Evolutionary conservation across 2,888 invertebrate species (phyloP).

Genomic region (Yponomeuta evonymella): DNA sequence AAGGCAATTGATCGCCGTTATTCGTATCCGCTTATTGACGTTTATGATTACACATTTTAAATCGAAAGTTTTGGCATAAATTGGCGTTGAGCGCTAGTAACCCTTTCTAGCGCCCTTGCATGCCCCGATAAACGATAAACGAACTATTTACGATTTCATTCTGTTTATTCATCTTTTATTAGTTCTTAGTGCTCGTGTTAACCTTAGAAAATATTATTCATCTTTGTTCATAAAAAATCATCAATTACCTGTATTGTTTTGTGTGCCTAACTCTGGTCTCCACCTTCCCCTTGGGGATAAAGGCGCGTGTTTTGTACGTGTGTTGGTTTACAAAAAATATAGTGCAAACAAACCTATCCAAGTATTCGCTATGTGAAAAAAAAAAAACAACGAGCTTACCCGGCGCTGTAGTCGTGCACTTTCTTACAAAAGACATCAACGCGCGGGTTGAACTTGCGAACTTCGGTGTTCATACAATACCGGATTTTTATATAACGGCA

Average conservation of each 20-base stretch:
- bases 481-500: background rate
- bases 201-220: no score
- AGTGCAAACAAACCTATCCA: background rate
- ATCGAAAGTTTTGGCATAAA: background rate
- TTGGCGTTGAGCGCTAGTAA: background rate
- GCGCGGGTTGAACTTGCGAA: constrained; percentile 10
- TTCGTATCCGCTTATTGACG: background rate
- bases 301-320: no score
- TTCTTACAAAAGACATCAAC: constrained; percentile 23
- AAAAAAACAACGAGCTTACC: background rate
- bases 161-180: no score
- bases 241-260: no score
- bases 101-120: background rate
- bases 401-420: background rate
- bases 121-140: no score
- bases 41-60: background rate
- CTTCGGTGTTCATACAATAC: background rate
- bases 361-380: background rate
- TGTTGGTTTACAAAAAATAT: background rate
- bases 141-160: no score
- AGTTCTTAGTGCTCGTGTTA: no score
- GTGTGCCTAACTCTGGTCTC: no score
- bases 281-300: no score
- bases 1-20: background rate
- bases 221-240: no score